Conservation (phyloP, 2,888 invertebrate genomes). For the Synanthedon myopaeformis region DNA sequence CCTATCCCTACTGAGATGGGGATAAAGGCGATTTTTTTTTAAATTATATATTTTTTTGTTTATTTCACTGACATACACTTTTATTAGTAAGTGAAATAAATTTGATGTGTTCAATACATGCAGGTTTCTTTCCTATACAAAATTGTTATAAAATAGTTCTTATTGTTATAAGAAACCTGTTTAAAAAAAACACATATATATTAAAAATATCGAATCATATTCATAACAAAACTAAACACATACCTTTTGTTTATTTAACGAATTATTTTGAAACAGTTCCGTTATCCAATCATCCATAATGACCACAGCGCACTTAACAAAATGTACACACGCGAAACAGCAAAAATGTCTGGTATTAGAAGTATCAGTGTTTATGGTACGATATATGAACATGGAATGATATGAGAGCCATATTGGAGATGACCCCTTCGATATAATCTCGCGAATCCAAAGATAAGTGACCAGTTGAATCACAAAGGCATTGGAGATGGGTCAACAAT, state of each 20-base stretch:
- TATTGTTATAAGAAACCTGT: too few species aligned
- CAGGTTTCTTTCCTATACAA: too few species aligned
- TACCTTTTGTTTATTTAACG: constrained; percentile 52
- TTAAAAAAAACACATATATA: too few species aligned
- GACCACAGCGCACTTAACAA: background rate
- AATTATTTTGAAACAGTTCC: constrained; percentile 56
- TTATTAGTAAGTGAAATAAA: too few species aligned
- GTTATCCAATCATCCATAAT: constrained; percentile 64
- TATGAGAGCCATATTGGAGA: constrained; percentile 50
- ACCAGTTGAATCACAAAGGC: constrained; percentile 44
- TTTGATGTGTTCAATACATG: too few species aligned
- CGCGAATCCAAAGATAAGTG: constrained; percentile 57
- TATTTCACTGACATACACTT: too few species aligned
- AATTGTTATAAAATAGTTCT: too few species aligned
- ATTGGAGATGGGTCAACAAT: constrained; percentile 17
- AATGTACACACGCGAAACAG: background rate
- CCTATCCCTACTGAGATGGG: too few species aligned
- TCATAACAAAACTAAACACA: constrained; percentile 5
- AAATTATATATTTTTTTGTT: too few species aligned
- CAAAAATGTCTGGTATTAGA: background rate
- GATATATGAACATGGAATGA: constrained; percentile 46
- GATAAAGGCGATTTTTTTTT: too few species aligned
- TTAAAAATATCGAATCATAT: background rate
- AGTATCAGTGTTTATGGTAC: constrained; percentile 40
- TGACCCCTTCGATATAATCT: constrained; percentile 50